phyloP scores from a whole-genome alignment of 37 sponge, comb jelly and placozoan species.

The Beroe ovata region DNA sequence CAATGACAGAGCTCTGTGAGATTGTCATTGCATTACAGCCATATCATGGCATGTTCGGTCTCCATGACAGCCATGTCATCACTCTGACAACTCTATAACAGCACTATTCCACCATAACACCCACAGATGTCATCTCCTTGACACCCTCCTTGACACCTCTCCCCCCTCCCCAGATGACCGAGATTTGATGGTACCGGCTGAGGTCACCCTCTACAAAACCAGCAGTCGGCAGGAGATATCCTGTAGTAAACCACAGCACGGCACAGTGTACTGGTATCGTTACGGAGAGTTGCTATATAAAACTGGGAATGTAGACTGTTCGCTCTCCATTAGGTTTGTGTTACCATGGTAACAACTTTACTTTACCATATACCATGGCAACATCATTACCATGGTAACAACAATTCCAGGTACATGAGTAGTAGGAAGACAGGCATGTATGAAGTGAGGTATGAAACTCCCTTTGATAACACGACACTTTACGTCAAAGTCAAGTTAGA shows the following conservation, averaged over 20 bases:
- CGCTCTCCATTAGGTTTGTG: not conserved
- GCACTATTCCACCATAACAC: no score
- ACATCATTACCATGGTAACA: no score
- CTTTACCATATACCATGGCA: no score
- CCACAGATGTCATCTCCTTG: no score
- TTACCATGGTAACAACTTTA: not conserved
- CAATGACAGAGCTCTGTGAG: no score
- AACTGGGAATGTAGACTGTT: slow-evolving; percentile 10
- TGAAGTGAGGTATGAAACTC: not conserved
- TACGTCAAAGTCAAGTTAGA: not conserved
- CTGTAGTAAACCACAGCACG: not conserved
- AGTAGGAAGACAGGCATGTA: slow-evolving; percentile 7
- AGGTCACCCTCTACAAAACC: slow-evolving; percentile 47
- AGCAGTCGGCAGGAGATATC: slow-evolving; percentile 7
- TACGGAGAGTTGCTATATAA: not conserved
- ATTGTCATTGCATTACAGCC: no score
- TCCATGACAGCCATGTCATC: no score
- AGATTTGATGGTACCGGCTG: slow-evolving; percentile 10
- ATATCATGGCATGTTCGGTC: no score
- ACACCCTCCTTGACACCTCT: no score
- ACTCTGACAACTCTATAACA: no score
- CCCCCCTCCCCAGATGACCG: slow-evolving; percentile 20
- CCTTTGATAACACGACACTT: not conserved
- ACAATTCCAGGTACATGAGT: slow-evolving; percentile 4
- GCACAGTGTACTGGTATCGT: not conserved